phyloP scores from a whole-genome alignment of 2,797 vertebrate genomes.

The Channallabes apus region DNA sequence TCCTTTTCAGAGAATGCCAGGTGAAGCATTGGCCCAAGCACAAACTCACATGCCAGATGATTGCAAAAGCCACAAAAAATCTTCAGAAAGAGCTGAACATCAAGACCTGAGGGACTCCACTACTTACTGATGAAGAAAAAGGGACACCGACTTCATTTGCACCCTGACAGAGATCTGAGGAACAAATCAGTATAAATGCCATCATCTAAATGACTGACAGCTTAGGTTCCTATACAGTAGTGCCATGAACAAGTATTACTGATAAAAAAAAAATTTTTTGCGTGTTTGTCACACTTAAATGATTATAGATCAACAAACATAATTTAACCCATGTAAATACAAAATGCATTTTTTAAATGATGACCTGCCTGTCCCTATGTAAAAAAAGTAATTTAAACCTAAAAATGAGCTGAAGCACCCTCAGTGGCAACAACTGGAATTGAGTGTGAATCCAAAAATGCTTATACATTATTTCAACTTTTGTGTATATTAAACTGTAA shows the following conservation, averaged over 20 bases:
- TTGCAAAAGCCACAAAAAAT: conserved; percentile 62
- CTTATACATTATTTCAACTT: no score
- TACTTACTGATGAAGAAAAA: background rate
- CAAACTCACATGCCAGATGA: conserved; percentile 79
- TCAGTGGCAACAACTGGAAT: no score
- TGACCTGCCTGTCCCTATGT: no score
- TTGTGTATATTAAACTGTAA: no score
- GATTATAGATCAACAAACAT: no score
- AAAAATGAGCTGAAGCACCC: no score
- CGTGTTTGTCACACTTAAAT: no score
- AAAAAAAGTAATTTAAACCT: no score
- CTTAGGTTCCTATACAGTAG: conserved; percentile 16
- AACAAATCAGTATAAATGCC: background rate
- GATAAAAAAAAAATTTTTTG: no score
- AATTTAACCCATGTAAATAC: no score
- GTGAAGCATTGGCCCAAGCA: conserved; percentile 85
- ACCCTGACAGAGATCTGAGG: background rate
- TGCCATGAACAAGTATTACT: background rate
- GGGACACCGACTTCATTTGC: background rate
- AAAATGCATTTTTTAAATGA: no score
- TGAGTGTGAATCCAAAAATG: no score
- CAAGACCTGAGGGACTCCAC: conserved; percentile 44
- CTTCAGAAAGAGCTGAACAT: conserved; percentile 59
- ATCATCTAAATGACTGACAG: background rate
- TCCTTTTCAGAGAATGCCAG: conserved; percentile 84